phyloP scores from a whole-genome alignment of 1,140 invertebrate species.

The Drosophila bocqueti region DNA sequence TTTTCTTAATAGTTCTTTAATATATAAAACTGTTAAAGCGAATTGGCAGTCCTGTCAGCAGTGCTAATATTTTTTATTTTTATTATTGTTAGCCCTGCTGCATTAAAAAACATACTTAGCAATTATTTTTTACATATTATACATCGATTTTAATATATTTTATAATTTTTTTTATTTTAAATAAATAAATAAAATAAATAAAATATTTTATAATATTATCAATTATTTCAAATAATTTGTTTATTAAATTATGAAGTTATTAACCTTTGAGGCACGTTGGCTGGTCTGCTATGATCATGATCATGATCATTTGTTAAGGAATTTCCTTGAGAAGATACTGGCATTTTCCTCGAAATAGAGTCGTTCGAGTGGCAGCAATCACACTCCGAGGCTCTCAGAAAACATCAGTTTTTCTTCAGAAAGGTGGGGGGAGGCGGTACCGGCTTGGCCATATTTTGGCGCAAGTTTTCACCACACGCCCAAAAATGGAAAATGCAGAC shows the following conservation, averaged over 20 bases:
- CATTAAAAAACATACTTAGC: too few relatives aligned
- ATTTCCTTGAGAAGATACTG: slow-evolving; percentile 3
- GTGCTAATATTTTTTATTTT: too few relatives aligned
- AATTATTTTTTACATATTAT: not conserved
- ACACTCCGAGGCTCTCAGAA: slow-evolving; percentile 30
- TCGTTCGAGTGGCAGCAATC: slow-evolving; percentile 34
- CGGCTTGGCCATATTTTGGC: slow-evolving; percentile 69
- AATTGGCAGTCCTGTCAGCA: not conserved
- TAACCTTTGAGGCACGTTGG: not conserved
- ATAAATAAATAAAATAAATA: too few relatives aligned
- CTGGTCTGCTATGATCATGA: not conserved
- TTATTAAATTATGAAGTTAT: not conserved
- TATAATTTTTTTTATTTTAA: not conserved
- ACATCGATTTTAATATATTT: not conserved
- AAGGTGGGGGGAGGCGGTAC: slow-evolving; percentile 8
- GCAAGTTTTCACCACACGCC: slow-evolving; percentile 73
- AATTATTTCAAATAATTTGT: not conserved
- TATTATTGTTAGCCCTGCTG: too few relatives aligned
- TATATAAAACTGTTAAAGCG: not conserved
- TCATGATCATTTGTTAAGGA: not conserved
- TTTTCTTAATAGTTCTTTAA: too few relatives aligned
- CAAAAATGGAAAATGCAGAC: slow-evolving; percentile 63
- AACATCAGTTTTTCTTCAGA: slow-evolving; percentile 5
- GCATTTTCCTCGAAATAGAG: slow-evolving; percentile 7
- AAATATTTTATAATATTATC: not conserved